Conservation (phyloP, 1,140 invertebrate species). For the Zaprionus taronus region DNA sequence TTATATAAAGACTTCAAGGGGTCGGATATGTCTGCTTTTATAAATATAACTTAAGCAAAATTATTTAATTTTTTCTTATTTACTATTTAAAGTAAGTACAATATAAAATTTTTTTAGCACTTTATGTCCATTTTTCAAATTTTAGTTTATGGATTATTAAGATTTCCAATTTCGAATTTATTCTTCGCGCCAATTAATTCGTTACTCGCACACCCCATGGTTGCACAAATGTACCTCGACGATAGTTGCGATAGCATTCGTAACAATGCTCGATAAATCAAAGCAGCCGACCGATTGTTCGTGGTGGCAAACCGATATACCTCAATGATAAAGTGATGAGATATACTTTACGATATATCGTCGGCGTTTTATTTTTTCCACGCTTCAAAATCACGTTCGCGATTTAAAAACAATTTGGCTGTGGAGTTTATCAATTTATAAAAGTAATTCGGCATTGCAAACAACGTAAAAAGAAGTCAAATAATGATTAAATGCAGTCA, state of each 20-base stretch:
- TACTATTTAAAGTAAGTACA: no score
- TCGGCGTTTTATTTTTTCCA: slow-evolving; percentile 50
- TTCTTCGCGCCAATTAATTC: slow-evolving; percentile 4
- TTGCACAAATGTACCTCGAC: slow-evolving; percentile 11
- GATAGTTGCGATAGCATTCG: slow-evolving; percentile 9
- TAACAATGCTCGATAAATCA: slow-evolving; percentile 12
- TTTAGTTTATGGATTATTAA: neutral
- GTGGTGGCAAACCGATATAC: slow-evolving; percentile 25
- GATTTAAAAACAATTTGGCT: slow-evolving; percentile 42
- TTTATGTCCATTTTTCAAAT: no score
- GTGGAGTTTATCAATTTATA: slow-evolving; percentile 8
- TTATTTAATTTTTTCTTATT: neutral
- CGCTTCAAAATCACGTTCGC: slow-evolving; percentile 42
- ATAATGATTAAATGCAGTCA: slow-evolving; percentile 20
- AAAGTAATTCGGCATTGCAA: slow-evolving; percentile 23
- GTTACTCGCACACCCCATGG: neutral
- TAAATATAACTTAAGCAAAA: neutral
- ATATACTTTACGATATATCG: slow-evolving; percentile 46
- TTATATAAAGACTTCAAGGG: no score
- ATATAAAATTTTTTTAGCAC: neutral
- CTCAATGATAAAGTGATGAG: slow-evolving; percentile 39
- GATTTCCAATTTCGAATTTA: slow-evolving; percentile 6
- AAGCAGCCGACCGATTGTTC: slow-evolving; percentile 11
- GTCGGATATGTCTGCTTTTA: neutral
- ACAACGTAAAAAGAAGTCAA: neutral